phyloP scores from a whole-genome alignment of 2,888 invertebrate genomes.

The Thysanoteuthis rhombus region DNA sequence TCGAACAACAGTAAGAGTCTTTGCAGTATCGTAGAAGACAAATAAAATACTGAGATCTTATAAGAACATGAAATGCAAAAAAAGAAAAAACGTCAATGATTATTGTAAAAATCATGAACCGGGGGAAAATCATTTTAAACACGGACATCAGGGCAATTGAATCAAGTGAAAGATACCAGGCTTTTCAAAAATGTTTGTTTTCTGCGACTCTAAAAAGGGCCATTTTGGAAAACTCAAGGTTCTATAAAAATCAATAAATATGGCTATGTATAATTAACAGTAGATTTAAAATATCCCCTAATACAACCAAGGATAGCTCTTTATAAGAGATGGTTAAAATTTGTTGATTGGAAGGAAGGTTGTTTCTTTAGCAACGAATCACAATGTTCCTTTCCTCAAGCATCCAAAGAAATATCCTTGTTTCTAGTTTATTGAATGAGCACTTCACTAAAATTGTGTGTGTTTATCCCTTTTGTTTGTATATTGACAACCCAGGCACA shows the following conservation, averaged over 20 bases:
- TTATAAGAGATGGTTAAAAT: background rate
- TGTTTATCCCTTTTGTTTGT: background rate
- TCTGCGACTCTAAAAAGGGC: too few species aligned
- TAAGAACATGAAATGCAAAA: background rate
- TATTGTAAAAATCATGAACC: too few species aligned
- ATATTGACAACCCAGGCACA: background rate
- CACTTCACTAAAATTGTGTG: background rate
- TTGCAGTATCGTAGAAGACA: background rate
- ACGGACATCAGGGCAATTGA: too few species aligned
- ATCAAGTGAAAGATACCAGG: too few species aligned
- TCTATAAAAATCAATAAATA: background rate
- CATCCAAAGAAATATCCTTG: conserved; percentile 12
- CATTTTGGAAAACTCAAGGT: background rate
- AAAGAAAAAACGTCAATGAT: background rate
- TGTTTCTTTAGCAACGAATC: background rate
- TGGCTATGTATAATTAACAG: background rate
- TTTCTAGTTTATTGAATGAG: background rate
- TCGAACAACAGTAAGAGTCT: too few species aligned
- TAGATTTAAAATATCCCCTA: background rate
- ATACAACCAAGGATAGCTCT: background rate
- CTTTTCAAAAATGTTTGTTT: background rate
- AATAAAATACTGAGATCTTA: background rate
- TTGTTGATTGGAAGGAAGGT: background rate
- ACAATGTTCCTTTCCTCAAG: background rate
- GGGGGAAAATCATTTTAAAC: too few species aligned